Evolutionary conservation across 2,113 vertebrate species (phyloP).

Genomic region (Cyphomyrus plagiostoma): DNA sequence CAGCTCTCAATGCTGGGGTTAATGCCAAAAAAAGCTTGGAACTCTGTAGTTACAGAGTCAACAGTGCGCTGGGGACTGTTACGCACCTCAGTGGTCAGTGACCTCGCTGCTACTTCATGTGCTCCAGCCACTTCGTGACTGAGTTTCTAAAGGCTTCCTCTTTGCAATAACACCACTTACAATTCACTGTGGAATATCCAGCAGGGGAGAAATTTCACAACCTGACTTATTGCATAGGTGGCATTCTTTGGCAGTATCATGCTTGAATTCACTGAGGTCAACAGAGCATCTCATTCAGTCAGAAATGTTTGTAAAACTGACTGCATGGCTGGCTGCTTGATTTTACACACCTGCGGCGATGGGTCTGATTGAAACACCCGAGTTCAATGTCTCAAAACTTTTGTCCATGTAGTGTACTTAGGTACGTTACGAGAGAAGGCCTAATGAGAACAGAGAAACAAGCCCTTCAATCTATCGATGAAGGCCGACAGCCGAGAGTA

Average conservation of each 20-base stretch:
- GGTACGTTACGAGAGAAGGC: background rate
- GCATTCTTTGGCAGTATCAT: background rate
- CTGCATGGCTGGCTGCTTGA: background rate
- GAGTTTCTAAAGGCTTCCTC: background rate
- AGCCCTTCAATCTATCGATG: background rate
- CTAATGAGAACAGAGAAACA: background rate
- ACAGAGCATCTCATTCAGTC: background rate
- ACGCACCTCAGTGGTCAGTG: background rate
- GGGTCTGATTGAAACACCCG: background rate
- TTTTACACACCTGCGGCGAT: background rate
- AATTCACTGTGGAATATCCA: background rate
- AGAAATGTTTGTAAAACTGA: background rate
- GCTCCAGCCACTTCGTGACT: background rate
- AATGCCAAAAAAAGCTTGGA: background rate
- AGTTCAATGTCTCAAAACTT: background rate
- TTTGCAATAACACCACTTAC: background rate
- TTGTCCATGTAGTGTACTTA: background rate
- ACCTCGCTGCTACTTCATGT: background rate
- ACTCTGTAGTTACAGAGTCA: too few relatives aligned
- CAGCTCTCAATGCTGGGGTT: background rate
- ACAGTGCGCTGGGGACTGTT: too few relatives aligned
- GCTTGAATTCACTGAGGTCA: background rate
- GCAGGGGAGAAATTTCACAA: background rate
- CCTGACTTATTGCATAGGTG: background rate
- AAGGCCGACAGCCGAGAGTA: background rate